phyloP scores from a whole-genome alignment of 2,888 invertebrate genomes.

The Anoncus sp. region DNA sequence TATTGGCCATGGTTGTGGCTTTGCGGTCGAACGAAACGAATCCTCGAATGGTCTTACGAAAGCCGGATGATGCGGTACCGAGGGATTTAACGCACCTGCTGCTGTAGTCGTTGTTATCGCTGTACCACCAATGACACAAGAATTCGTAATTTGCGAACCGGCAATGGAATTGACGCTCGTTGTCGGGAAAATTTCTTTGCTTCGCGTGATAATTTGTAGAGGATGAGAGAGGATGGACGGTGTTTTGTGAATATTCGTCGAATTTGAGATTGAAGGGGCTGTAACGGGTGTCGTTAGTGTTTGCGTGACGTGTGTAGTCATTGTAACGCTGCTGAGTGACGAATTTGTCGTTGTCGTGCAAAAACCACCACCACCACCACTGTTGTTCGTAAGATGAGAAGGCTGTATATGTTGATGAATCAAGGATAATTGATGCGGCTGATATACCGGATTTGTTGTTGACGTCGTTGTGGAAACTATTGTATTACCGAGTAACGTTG shows the following conservation, averaged over 20 bases:
- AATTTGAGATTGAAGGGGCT: constrained; percentile 64
- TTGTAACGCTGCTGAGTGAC: constrained; percentile 84
- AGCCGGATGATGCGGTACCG: constrained; percentile 71
- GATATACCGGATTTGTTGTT: constrained; percentile 62
- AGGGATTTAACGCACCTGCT: too few relatives aligned
- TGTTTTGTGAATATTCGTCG: constrained; percentile 70
- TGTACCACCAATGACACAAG: constrained; percentile 54
- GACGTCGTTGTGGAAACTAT: constrained; percentile 66
- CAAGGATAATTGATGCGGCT: constrained; percentile 51
- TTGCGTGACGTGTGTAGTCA: constrained; percentile 78
- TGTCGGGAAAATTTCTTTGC: constrained; percentile 65
- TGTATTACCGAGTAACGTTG: constrained; percentile 74
- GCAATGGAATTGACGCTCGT: too few relatives aligned
- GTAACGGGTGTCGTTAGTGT: constrained; percentile 68
- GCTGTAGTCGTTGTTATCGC: constrained; percentile 55
- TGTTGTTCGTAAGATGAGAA: constrained; percentile 67
- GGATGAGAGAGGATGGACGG: constrained; percentile 68
- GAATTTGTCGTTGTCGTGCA: constrained; percentile 83
- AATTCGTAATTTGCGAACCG: constrained; percentile 48
- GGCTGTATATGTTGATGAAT: constrained; percentile 64
- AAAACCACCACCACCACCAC: too few relatives aligned
- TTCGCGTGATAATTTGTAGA: constrained; percentile 66
- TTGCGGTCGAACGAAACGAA: constrained; percentile 78
- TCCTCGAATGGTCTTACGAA: constrained; percentile 82
- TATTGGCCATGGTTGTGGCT: constrained; percentile 74